These are phyloP conservation scores for Daboia siamensis DNA, from an alignment of 2,113 vertebrate genomes.

Conservation along the genomic window DNA sequence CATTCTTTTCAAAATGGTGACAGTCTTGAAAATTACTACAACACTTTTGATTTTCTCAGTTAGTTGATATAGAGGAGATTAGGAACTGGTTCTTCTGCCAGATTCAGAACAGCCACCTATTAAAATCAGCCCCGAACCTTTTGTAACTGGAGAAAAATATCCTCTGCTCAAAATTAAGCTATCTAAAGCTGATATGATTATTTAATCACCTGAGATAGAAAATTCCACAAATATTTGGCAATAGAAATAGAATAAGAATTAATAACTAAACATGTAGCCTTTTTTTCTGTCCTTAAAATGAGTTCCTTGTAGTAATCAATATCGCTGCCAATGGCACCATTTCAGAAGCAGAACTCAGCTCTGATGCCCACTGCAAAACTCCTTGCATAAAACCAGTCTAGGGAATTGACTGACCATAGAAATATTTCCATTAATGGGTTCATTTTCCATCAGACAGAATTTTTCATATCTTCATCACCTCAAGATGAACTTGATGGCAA, in stretches of 20 bases:
- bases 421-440: not conserved
- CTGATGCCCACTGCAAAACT: not conserved
- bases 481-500: not conserved
- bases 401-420: not conserved
- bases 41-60: not conserved
- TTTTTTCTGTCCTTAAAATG: not conserved
- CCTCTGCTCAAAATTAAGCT: not conserved
- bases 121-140: not conserved
- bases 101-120: not conserved
- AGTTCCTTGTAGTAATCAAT: not conserved
- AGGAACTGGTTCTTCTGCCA: not conserved
- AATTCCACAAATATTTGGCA: not conserved
- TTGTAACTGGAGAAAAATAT: not conserved
- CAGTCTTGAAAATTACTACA: not conserved
- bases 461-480: not conserved
- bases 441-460: not conserved
- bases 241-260: not conserved
- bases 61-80: not conserved
- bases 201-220: not conserved
- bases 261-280: not conserved
- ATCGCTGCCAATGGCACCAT: not conserved
- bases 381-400: not conserved
- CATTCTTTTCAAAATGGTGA: not conserved
- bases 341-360: not conserved
- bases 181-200: not conserved